These are phyloP conservation scores for Crotalus tigris DNA, from an alignment of 2,113 vertebrate genomes.

Conservation along the genomic window DNA sequence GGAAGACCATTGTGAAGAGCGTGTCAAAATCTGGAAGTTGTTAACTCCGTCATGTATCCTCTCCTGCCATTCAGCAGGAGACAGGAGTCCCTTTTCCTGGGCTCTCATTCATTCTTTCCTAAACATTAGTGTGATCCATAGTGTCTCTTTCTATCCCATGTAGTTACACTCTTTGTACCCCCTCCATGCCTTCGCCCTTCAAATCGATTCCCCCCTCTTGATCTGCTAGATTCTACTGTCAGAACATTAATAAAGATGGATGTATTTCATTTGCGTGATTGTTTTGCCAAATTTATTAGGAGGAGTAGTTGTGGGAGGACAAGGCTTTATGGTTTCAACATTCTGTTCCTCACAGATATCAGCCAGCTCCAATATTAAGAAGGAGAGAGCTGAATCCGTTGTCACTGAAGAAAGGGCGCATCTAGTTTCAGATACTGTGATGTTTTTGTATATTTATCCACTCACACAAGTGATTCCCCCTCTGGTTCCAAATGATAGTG, in stretches of 20 bases:
- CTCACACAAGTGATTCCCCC: no score
- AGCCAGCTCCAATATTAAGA: not conserved
- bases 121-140: not conserved
- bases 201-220: not conserved
- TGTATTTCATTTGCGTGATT: no score
- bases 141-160: not conserved
- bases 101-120: not conserved
- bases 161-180: not conserved
- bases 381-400: not conserved
- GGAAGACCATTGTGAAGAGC: not conserved
- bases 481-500: no score
- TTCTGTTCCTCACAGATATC: not conserved
- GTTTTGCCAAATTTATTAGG: not conserved
- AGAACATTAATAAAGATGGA: not conserved
- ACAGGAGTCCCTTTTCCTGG: not conserved
- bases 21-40: constrained; percentile 4
- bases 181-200: not conserved
- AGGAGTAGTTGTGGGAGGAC: not conserved
- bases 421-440: not conserved
- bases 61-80: not conserved
- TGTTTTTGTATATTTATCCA: not conserved
- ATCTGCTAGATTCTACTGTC: not conserved
- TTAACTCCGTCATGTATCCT: rapidly evolving
- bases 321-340: not conserved
- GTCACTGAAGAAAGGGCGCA: not conserved